Conservation (phyloP, 1,140 invertebrate genomes). For the Cylas formicarius region DNA sequence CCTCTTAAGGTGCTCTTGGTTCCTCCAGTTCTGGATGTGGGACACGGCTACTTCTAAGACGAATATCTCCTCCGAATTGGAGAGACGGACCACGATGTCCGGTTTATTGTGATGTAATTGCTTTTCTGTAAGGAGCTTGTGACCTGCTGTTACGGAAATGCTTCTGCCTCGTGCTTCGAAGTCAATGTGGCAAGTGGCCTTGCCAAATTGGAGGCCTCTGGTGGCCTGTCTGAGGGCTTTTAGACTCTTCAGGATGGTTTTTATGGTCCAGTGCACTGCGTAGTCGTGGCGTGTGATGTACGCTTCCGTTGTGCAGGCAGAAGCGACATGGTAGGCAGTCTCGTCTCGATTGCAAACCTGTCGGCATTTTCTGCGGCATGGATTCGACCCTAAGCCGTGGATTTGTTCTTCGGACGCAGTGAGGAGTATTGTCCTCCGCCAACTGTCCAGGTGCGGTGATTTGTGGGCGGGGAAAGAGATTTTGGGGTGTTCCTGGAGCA, state of each 20-base stretch:
- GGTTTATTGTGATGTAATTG: constrained; percentile 19
- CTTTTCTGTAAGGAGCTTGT: constrained; percentile 12
- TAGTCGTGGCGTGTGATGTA: constrained; percentile 2
- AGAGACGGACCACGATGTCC: constrained; percentile 9
- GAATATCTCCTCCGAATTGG: constrained; percentile 11
- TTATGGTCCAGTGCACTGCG: not conserved
- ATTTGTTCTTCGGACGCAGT: constrained; percentile 16
- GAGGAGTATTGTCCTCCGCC: constrained; percentile 3
- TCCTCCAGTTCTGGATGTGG: constrained; percentile 15
- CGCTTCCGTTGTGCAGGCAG: constrained; percentile 6
- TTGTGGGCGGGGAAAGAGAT: constrained; percentile 13
- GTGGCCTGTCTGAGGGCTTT: constrained; percentile 1
- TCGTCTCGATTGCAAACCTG: constrained; percentile 5
- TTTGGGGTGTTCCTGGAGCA: not conserved
- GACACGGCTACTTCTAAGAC: constrained; percentile 15
- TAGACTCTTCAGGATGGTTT: not conserved
- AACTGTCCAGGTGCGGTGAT: constrained; percentile 17
- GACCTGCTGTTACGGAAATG: constrained; percentile 6
- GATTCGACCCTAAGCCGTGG: constrained; percentile 8
- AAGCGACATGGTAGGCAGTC: constrained; percentile 18
- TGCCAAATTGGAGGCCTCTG: constrained; percentile 10
- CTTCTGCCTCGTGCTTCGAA: not conserved
- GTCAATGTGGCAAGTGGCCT: constrained; percentile 6
- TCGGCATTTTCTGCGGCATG: constrained; percentile 4
- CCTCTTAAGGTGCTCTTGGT: constrained; percentile 14